phyloP scores from a whole-genome alignment of 2,113 vertebrate genomes.

The Actinemys pallida region DNA sequence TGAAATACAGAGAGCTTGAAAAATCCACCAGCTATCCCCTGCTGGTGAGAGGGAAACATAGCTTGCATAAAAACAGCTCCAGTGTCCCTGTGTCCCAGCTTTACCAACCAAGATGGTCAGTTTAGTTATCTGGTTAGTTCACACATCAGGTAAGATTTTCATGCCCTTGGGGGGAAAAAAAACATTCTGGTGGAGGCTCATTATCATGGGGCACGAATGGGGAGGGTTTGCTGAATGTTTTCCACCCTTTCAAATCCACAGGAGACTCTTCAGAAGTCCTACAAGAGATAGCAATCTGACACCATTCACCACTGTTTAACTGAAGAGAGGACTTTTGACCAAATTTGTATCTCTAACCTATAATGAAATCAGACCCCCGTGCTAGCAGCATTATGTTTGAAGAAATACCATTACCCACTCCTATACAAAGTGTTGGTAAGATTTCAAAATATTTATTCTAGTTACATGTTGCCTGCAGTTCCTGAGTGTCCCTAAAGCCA shows the following conservation, averaged over 20 bases:
- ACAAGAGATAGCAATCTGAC: background rate
- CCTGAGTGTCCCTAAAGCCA: background rate
- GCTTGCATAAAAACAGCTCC: background rate
- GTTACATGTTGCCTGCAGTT: background rate
- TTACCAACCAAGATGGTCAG: background rate
- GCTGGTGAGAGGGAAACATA: constrained; percentile 15
- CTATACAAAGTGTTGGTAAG: background rate
- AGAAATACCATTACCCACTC: background rate
- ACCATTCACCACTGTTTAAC: fast-evolving
- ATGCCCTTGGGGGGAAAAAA: background rate
- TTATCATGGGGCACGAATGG: background rate
- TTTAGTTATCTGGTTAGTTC: background rate
- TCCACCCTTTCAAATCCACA: background rate
- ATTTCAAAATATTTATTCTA: background rate
- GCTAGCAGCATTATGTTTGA: background rate
- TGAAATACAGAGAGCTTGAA: constrained; percentile 34
- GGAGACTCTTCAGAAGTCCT: background rate
- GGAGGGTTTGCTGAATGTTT: background rate
- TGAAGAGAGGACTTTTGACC: background rate
- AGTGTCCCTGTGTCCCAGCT: background rate
- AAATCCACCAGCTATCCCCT: constrained; percentile 46
- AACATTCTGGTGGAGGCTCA: background rate
- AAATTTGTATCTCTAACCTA: background rate
- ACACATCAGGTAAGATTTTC: background rate
- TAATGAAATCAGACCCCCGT: background rate